Conservation (phyloP, 2,113 vertebrate species). For the Gallinago undulata region DNA sequence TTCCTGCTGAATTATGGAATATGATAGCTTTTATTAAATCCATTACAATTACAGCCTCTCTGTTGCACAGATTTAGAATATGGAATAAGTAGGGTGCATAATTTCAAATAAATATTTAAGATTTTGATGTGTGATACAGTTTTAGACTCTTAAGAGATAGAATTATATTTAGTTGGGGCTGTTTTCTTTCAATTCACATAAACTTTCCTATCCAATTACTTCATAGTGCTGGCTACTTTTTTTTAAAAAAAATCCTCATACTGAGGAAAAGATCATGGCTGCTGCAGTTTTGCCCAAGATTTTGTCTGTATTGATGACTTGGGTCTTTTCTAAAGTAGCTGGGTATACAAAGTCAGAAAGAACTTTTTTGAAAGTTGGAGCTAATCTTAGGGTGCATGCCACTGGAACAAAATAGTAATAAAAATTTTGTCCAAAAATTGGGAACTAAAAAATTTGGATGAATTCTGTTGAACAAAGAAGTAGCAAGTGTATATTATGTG, state of each 20-base stretch:
- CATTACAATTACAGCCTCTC: slow-evolving; percentile 65
- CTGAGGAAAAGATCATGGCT: not conserved
- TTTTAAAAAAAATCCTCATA: not conserved
- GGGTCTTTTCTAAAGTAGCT: not conserved
- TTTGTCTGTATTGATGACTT: not conserved
- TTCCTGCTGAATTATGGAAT: slow-evolving; percentile 74
- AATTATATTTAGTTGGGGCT: slow-evolving; percentile 28
- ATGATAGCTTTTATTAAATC: slow-evolving; percentile 71
- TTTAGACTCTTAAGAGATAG: slow-evolving; percentile 60
- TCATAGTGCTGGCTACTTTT: not conserved
- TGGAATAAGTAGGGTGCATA: slow-evolving; percentile 79
- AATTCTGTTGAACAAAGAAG: not conserved
- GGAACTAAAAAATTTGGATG: not conserved
- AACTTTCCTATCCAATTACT: not conserved
- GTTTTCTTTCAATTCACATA: not conserved
- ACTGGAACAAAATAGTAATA: not conserved
- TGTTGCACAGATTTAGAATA: slow-evolving; percentile 70
- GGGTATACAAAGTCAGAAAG: not conserved
- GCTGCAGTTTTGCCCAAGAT: not conserved
- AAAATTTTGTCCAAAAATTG: not conserved
- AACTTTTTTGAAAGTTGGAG: not conserved
- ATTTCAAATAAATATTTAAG: slow-evolving; percentile 82
- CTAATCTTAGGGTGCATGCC: not conserved
- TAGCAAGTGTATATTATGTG: not conserved
- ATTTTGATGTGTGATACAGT: slow-evolving; percentile 63